Conservation (phyloP, 2,888 invertebrate genomes). For the Hemicrepidius hirtus region DNA sequence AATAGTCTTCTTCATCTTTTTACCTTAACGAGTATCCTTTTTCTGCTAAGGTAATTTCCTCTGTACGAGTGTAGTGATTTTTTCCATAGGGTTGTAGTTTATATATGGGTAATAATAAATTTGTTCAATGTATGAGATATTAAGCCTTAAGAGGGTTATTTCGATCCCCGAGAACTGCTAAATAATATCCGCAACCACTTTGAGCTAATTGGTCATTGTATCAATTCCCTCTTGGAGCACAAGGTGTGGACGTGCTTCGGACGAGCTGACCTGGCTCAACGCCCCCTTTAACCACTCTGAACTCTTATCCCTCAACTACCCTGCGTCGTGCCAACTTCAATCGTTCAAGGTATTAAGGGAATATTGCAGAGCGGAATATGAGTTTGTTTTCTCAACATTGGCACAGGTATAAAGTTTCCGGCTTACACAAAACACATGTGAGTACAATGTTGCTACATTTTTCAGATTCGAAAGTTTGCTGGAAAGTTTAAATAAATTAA, state of each 20-base stretch:
- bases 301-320: slow-evolving; percentile 49
- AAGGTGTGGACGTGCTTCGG: slow-evolving; percentile 56
- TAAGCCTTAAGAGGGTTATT: slow-evolving; percentile 24
- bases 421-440: slow-evolving; percentile 23
- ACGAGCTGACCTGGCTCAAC: slow-evolving; percentile 57
- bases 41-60: no score
- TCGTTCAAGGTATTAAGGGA: slow-evolving; percentile 56
- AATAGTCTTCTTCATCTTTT: no score
- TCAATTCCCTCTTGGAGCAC: slow-evolving; percentile 52
- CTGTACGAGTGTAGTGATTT: no score
- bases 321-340: slow-evolving; percentile 57
- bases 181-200: slow-evolving; percentile 40
- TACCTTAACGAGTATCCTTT: no score
- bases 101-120: not conserved
- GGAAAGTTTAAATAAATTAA: slow-evolving; percentile 27
- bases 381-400: slow-evolving; percentile 47
- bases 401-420: slow-evolving; percentile 42
- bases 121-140: not conserved
- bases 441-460: slow-evolving; percentile 11
- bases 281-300: slow-evolving; percentile 52
- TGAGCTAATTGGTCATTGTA: slow-evolving; percentile 52
- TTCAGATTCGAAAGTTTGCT: not conserved
- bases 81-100: no score
- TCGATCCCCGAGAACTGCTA: slow-evolving; percentile 21
- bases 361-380: slow-evolving; percentile 43